These are phyloP conservation scores for Danio jaintianensis DNA, from an alignment of 2,797 vertebrate species.

Conservation along the genomic window DNA sequence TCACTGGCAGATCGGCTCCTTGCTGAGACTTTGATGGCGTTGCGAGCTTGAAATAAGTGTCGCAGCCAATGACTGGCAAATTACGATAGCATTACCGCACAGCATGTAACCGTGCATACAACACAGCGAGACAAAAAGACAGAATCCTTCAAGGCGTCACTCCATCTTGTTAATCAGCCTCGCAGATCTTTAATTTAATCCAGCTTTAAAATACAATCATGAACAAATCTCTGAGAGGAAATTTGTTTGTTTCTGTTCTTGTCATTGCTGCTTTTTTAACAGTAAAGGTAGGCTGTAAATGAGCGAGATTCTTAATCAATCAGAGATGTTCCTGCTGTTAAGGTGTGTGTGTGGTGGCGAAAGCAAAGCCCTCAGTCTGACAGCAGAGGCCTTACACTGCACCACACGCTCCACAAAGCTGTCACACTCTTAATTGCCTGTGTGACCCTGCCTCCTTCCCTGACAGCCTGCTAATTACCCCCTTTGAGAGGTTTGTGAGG, in stretches of 20 bases:
- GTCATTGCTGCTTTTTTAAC: constrained; percentile 6
- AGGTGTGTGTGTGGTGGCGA: constrained; percentile 36
- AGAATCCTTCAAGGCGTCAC: constrained; percentile 1
- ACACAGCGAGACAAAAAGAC: constrained; percentile 26
- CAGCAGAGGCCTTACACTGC: constrained; percentile 65
- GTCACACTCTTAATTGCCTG: constrained; percentile 84
- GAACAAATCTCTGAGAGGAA: neutral
- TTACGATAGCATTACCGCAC: constrained; percentile 57
- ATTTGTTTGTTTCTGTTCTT: neutral
- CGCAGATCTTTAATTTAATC: constrained; percentile 24
- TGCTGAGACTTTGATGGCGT: constrained; percentile 38
- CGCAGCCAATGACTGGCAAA: constrained; percentile 50
- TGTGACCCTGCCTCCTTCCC: constrained; percentile 70
- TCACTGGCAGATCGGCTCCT: constrained; percentile 41
- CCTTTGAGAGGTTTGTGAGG: constrained; percentile 27
- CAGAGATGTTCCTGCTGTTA: constrained; percentile 24
- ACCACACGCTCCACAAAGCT: constrained; percentile 68
- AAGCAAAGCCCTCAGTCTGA: constrained; percentile 49
- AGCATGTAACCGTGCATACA: constrained; percentile 52
- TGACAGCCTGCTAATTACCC: constrained; percentile 81
- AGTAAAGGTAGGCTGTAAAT: neutral
- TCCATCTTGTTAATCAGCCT: constrained; percentile 36
- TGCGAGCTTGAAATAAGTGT: constrained; percentile 44
- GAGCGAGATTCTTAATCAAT: constrained; percentile 35
- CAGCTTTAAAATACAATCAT: neutral